Evolutionary conservation across 2,797 vertebrate species (phyloP).

Genomic region (Otolemur crassicaudatus): DNA sequence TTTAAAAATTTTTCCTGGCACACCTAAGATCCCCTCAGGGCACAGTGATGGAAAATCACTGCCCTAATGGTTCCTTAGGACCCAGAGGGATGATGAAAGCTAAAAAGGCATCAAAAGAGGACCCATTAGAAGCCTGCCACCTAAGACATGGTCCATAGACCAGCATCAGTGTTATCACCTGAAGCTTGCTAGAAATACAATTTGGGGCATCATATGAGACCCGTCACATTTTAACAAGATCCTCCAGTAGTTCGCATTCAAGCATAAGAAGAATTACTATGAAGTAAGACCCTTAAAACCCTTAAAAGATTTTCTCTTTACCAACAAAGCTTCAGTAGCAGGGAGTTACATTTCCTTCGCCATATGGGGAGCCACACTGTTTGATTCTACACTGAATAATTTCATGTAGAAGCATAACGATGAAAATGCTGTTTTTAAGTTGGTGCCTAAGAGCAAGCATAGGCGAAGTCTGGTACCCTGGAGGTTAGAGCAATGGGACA

Average conservation of each 20-base stretch:
- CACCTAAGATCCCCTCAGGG: too few species aligned
- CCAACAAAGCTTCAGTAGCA: not conserved
- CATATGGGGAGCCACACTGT: not conserved
- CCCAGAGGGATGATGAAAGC: not conserved
- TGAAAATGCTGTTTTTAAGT: conserved; percentile 17
- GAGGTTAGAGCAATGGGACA: not conserved
- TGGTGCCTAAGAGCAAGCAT: not conserved
- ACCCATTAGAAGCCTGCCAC: not conserved
- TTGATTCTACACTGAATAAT: not conserved
- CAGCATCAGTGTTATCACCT: not conserved
- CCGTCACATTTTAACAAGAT: not conserved
- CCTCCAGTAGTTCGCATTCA: not conserved
- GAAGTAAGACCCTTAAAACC: not conserved
- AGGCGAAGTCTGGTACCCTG: not conserved
- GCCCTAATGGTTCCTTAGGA: not conserved
- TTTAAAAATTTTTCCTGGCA: too few species aligned
- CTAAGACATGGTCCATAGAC: too few species aligned
- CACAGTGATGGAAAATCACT: too few species aligned
- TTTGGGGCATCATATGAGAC: not conserved
- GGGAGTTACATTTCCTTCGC: not conserved
- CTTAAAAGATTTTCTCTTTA: not conserved
- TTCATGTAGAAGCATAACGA: not conserved
- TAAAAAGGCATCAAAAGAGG: not conserved
- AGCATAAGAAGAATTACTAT: not conserved
- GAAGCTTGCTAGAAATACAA: not conserved